Evolutionary conservation across 2,797 vertebrate genomes (phyloP), one percentile per base, ranked within the genome.

Genomic region (Tapirus indicus): DNA sequence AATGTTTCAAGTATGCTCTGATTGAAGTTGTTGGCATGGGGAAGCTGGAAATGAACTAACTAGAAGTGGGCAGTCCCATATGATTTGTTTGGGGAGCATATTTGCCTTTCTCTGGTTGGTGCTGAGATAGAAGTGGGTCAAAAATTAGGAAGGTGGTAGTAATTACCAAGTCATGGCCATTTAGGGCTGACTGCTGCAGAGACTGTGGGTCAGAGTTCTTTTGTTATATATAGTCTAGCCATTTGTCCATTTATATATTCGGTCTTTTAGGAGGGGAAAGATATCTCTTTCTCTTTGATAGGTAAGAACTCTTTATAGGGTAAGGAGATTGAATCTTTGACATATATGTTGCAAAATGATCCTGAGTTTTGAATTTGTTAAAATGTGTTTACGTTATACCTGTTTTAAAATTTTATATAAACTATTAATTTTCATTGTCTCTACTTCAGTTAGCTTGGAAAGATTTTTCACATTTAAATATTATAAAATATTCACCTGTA

Each of bases 391-490:
- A 82, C 62, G 54, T 56, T 69, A 21, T 60, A 58, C n/a, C 47
- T 75, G n/a, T 72, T 90, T 95, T 83, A 38, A 44, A 88, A 41
- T 86, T 91, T 62, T 91, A 38, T 62, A 75, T 54, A 32, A 68
- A 84, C 9, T 47, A 58, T 68, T 25, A 29, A 27, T 94, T 93
- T 94, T 60, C 58, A 56, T 49, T 21, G 23, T 49, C 7, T 87
- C 21, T 87, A 12, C 38, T 83, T 62, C 18, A 80, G 35, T 78
- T 35, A 88, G 8, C 35, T 78, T 72, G 60, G 21, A 47, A 88
- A 41, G 13, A 68, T n/a, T 95, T 92, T 90, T 84, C 35, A 87
- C 54, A 58, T 60, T 89, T 2, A 87, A 38, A 69, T 41, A n/a
- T 32, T 62, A 60, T 58, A 29, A 64, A 90, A 66, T 86, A 66